These are phyloP conservation scores for Aurelia coerulea DNA, from an alignment of 30 jellyfish, hydroid and myxozoan species.

Conservation along the genomic window DNA sequence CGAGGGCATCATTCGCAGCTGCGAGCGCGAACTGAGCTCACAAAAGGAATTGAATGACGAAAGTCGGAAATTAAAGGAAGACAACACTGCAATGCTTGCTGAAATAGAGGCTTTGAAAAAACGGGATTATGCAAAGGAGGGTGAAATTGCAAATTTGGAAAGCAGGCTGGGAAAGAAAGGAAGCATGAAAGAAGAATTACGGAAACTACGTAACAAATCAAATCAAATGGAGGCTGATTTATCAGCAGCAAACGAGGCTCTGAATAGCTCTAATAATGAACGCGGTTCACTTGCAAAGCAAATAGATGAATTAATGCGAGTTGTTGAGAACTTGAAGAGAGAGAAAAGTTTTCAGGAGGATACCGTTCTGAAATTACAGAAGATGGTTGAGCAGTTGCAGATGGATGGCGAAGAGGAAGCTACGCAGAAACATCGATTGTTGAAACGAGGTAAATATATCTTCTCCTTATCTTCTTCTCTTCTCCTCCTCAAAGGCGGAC, in stretches of 20 bases:
- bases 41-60: background rate
- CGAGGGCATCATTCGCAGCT: background rate
- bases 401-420: background rate
- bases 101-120: background rate
- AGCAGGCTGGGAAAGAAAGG: background rate
- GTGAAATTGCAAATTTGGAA: background rate
- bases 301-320: background rate
- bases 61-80: slow-evolving; percentile 6
- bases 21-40: background rate
- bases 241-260: background rate
- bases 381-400: no score
- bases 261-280: background rate
- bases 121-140: background rate
- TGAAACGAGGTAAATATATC: background rate
- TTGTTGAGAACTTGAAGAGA: slow-evolving; percentile 5
- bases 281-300: background rate
- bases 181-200: slow-evolving; percentile 10
- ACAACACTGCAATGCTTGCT: background rate
- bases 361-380: no score
- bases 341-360: background rate
- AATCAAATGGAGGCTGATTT: slow-evolving; percentile 14
- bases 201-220: slow-evolving; percentile 6
- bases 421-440: background rate
- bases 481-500: no score
- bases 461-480: no score